Conservation (phyloP, 2,113 vertebrate species). For the Campylomormyrus tamandua region DNA sequence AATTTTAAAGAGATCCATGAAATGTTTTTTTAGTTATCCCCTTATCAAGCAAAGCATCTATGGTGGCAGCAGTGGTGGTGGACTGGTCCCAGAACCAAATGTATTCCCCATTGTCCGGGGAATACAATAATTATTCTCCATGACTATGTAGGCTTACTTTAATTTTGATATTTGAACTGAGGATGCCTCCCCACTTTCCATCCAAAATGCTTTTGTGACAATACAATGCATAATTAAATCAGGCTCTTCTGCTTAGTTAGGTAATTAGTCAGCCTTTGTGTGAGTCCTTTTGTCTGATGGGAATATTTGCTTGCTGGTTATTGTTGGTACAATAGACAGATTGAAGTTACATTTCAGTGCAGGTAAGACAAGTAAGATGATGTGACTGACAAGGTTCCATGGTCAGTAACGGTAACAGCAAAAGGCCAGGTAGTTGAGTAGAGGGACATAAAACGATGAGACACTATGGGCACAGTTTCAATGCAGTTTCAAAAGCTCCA, state of each 20-base stretch:
- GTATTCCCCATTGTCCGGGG: not conserved
- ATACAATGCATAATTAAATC: constrained; percentile 68
- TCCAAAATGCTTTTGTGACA: constrained; percentile 27
- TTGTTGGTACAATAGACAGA: not conserved
- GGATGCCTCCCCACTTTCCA: not conserved
- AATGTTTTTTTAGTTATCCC: not conserved
- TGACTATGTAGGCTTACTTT: not conserved
- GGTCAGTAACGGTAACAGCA: constrained; percentile 14
- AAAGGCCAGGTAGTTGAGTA: not conserved
- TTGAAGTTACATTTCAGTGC: not conserved
- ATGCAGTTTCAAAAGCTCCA: not conserved
- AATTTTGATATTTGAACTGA: constrained; percentile 3
- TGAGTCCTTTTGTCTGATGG: not conserved
- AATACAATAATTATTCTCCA: not conserved
- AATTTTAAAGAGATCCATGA: not conserved
- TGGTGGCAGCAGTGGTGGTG: not conserved
- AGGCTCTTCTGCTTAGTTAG: constrained; percentile 58
- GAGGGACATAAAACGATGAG: not conserved
- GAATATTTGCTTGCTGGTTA: not conserved
- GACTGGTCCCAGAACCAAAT: not conserved
- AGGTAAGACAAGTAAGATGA: not conserved
- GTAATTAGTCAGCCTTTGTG: constrained; percentile 45
- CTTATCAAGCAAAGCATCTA: not conserved
- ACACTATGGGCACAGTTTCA: not conserved
- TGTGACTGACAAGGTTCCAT: constrained; percentile 9